phyloP scores from a whole-genome alignment of 2,888 invertebrate genomes.

The Hypomecis atomaria region DNA sequence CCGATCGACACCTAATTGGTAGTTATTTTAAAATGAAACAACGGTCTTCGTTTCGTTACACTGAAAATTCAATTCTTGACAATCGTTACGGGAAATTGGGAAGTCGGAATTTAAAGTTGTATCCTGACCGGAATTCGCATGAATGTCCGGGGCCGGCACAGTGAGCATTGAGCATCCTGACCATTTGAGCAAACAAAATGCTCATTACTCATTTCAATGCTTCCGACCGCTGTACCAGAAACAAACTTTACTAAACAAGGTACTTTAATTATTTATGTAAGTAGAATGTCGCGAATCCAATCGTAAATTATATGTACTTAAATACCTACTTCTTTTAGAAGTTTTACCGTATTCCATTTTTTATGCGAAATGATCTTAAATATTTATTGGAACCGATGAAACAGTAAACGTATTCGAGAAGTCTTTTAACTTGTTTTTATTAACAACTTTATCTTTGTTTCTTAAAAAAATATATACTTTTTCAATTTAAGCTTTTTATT shows the following conservation, averaged over 20 bases:
- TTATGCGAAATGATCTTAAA: too few relatives aligned
- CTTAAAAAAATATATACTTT: too few relatives aligned
- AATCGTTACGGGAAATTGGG: slow-evolving; percentile 26
- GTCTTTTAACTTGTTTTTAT: too few relatives aligned
- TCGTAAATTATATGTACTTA: too few relatives aligned
- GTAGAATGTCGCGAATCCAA: too few relatives aligned
- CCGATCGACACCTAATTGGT: slow-evolving; percentile 23
- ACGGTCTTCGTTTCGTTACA: slow-evolving; percentile 21
- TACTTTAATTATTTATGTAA: not conserved
- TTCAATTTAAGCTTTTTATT: too few relatives aligned
- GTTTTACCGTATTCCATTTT: too few relatives aligned
- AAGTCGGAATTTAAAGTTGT: slow-evolving; percentile 22
- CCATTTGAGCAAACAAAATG: slow-evolving; percentile 14
- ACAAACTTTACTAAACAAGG: not conserved
- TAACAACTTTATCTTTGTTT: too few relatives aligned
- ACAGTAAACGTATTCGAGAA: too few relatives aligned
- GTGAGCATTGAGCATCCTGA: not conserved
- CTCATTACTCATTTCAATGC: slow-evolving; percentile 17
- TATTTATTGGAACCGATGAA: too few relatives aligned
- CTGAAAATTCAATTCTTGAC: slow-evolving; percentile 27
- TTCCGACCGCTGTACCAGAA: not conserved
- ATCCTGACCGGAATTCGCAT: slow-evolving; percentile 12
- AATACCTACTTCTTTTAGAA: too few relatives aligned
- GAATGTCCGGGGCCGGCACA: slow-evolving; percentile 1
- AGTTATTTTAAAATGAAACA: slow-evolving; percentile 27